phyloP scores from a whole-genome alignment of 2,888 invertebrate species.

The Sarcophaga subvicina region DNA sequence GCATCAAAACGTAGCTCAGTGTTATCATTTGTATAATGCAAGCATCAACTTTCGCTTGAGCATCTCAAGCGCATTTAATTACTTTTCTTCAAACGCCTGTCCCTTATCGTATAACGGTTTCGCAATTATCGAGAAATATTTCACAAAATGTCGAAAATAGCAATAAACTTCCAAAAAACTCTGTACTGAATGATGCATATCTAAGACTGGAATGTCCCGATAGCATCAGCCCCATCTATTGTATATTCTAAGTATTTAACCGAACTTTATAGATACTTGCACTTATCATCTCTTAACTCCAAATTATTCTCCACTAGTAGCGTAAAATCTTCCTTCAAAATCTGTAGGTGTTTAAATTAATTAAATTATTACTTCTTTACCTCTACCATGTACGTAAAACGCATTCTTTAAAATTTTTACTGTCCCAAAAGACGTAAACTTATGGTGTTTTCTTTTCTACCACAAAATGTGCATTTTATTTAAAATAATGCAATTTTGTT shows the following conservation, averaged over 20 bases:
- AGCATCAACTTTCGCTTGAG: slow-evolving; percentile 65
- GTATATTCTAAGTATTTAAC: slow-evolving; percentile 59
- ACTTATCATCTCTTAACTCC: slow-evolving; percentile 42
- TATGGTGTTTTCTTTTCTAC: neutral
- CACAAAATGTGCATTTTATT: too few species aligned
- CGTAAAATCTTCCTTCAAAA: slow-evolving; percentile 50
- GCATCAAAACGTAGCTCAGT: slow-evolving; percentile 77
- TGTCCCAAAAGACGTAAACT: slow-evolving; percentile 65
- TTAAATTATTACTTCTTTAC: slow-evolving; percentile 55
- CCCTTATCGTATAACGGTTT: slow-evolving; percentile 64
- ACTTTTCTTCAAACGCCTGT: slow-evolving; percentile 31
- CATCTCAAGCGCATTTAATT: slow-evolving; percentile 30
- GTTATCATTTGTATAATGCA: slow-evolving; percentile 71
- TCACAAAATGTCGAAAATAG: slow-evolving; percentile 60
- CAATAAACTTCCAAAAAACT: slow-evolving; percentile 61
- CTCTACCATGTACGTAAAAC: slow-evolving; percentile 51
- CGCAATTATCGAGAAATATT: slow-evolving; percentile 57
- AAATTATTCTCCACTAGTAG: slow-evolving; percentile 35
- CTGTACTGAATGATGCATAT: slow-evolving; percentile 34
- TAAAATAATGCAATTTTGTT: too few species aligned
- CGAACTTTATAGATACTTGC: slow-evolving; percentile 39
- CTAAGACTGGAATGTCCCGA: slow-evolving; percentile 23
- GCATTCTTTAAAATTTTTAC: slow-evolving; percentile 63
- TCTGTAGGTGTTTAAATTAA: slow-evolving; percentile 39
- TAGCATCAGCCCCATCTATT: slow-evolving; percentile 48